Conservation (phyloP, 2,888 invertebrate genomes). For the Dryobotodes eremita region DNA sequence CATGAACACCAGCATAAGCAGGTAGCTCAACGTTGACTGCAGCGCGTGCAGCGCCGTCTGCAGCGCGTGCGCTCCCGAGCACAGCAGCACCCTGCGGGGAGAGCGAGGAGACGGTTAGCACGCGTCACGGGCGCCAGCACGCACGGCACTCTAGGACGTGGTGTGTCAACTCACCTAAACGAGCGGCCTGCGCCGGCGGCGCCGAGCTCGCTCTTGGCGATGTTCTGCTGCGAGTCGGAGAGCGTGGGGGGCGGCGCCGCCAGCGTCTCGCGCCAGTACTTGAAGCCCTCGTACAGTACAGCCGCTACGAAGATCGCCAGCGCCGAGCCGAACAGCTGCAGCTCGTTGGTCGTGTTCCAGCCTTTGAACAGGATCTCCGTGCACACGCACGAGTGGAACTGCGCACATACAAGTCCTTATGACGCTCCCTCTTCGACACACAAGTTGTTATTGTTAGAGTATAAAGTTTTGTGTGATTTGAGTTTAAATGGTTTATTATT, state of each 20-base stretch:
- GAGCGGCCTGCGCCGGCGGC: slow-evolving; percentile 4
- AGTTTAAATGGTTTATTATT: neutral
- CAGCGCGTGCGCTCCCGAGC: slow-evolving; percentile 93
- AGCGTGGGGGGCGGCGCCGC: slow-evolving; percentile 60
- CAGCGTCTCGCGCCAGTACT: slow-evolving; percentile 93
- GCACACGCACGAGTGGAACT: slow-evolving; percentile 94
- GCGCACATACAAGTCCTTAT: slow-evolving; percentile 74
- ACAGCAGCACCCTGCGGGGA: slow-evolving; percentile 25
- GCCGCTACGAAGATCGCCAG: slow-evolving; percentile 97
- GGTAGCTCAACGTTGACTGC: slow-evolving; percentile 97
- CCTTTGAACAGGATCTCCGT: slow-evolving; percentile 95
- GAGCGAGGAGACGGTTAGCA: neutral
- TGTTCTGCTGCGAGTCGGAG: slow-evolving; percentile 84
- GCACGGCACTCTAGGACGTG: neutral
- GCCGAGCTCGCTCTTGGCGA: slow-evolving; percentile 78
- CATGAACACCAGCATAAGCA: slow-evolving; percentile 99
- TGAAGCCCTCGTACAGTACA: slow-evolving; percentile 97
- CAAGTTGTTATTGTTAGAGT: neutral
- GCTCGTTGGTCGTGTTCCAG: slow-evolving; percentile 93
- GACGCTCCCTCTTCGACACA: neutral
- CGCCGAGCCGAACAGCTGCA: slow-evolving; percentile 96
- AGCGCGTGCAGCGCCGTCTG: slow-evolving; percentile 97
- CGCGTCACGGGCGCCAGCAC: neutral
- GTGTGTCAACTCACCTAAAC: neutral
- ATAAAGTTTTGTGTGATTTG: neutral